Conservation (phyloP, 2,797 vertebrate genomes). For the Phrynocephalus forsythii region DNA sequence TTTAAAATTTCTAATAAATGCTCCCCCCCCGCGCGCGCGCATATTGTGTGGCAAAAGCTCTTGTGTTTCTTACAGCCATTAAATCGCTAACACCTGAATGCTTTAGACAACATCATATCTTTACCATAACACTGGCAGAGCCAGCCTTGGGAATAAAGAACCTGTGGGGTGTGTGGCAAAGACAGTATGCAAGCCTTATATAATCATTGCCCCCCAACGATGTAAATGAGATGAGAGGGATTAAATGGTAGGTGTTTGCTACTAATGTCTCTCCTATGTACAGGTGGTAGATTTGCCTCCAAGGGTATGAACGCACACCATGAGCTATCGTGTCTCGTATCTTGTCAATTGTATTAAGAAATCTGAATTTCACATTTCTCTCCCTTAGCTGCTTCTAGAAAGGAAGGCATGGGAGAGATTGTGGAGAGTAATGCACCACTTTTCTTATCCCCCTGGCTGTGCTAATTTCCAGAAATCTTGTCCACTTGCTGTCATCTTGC, state of each 20-base stretch:
- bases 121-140: constrained; percentile 42
- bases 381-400: fast-evolving
- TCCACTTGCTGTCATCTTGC: constrained; percentile 67
- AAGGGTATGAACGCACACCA: fast-evolving
- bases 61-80: constrained; percentile 60
- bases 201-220: not conserved
- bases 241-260: not conserved
- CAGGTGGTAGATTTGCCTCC: constrained; percentile 13
- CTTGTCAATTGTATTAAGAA: not conserved
- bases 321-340: constrained; percentile 19
- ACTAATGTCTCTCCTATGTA: fast-evolving
- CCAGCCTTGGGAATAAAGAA: constrained; percentile 50
- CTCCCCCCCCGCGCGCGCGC: constrained; percentile 63
- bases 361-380: not conserved
- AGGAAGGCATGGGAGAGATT: not conserved
- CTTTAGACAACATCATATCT: constrained; percentile 62
- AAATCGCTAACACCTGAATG: constrained; percentile 60
- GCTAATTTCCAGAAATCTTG: constrained; percentile 47
- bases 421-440: not conserved
- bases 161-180: not conserved
- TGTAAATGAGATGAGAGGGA: fast-evolving
- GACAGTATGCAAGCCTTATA: constrained; percentile 23
- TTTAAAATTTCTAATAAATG: constrained; percentile 66
- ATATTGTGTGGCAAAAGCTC: constrained; percentile 64
- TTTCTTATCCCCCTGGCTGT: constrained; percentile 15